Evolutionary conservation across 2,113 vertebrate species (phyloP).

Genomic region (Blennius ocellaris): DNA sequence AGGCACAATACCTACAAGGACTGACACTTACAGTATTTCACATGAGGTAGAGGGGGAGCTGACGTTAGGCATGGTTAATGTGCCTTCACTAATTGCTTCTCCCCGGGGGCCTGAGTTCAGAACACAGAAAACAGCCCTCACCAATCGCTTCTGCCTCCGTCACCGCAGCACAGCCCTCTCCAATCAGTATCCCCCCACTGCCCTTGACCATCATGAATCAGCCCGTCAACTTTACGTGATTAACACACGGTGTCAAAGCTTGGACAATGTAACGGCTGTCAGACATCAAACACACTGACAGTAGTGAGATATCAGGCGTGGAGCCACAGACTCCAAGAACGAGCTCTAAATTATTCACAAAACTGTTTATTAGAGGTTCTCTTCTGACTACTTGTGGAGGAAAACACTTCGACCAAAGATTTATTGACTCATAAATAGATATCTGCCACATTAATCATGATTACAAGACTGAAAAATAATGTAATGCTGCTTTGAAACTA

Average conservation of each 20-base stretch:
- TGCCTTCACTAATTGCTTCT: slow-evolving; percentile 65
- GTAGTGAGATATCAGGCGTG: neutral
- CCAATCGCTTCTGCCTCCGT: slow-evolving; percentile 58
- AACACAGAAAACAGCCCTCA: slow-evolving; percentile 49
- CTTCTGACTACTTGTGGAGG: neutral
- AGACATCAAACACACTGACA: slow-evolving; percentile 17
- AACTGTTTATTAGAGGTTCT: neutral
- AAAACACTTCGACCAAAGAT: slow-evolving; percentile 7
- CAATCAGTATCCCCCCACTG: slow-evolving; percentile 31
- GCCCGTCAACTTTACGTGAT: slow-evolving; percentile 6
- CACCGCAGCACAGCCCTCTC: slow-evolving; percentile 26
- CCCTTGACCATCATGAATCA: slow-evolving; percentile 42
- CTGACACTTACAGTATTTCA: slow-evolving; percentile 31
- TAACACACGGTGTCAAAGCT: slow-evolving; percentile 8
- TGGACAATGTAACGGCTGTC: slow-evolving; percentile 1
- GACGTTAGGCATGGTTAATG: slow-evolving; percentile 50
- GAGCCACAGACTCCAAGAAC: neutral
- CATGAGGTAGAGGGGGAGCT: slow-evolving; percentile 36
- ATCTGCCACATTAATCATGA: slow-evolving; percentile 13
- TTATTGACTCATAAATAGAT: slow-evolving; percentile 19
- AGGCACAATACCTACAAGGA: slow-evolving; percentile 27
- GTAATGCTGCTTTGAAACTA: neutral
- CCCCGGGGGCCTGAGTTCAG: slow-evolving; percentile 40
- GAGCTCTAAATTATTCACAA: neutral
- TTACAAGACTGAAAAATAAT: slow-evolving; percentile 19